Conservation (phyloP, 2,797 vertebrate genomes). For the Bryconaethiops microstoma region DNA sequence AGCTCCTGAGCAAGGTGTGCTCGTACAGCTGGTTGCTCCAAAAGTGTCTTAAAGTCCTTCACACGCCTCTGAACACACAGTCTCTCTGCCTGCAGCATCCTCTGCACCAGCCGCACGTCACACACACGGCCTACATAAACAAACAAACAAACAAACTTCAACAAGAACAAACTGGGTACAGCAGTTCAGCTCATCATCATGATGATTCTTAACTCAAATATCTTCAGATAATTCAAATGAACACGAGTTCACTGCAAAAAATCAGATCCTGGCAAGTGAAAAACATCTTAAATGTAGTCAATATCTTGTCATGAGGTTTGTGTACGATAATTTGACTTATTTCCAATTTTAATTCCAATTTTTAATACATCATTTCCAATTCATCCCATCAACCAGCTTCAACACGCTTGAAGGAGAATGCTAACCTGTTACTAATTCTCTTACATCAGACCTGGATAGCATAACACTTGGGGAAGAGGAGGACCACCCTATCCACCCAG, state of each 20-base stretch:
- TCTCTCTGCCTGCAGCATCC: constrained; percentile 32
- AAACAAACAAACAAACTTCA: constrained; percentile 40
- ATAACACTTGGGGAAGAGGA: no score
- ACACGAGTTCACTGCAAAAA: constrained; percentile 34
- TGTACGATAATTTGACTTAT: no score
- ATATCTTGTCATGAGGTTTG: no score
- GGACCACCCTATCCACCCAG: no score
- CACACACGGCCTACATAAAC: constrained; percentile 68
- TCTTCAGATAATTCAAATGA: neutral
- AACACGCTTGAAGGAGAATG: no score
- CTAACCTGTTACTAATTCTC: no score
- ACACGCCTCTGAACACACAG: constrained; percentile 67
- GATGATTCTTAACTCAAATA: neutral
- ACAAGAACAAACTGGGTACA: constrained; percentile 40
- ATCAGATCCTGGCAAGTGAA: neutral
- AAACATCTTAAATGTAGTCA: no score
- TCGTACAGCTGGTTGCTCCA: constrained; percentile 75
- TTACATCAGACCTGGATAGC: no score
- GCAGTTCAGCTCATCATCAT: neutral
- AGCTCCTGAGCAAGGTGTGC: constrained; percentile 71
- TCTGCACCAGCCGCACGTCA: constrained; percentile 70
- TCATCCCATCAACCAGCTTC: no score
- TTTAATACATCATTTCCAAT: no score
- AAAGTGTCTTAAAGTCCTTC: constrained; percentile 78
- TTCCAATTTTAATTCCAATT: no score